phyloP scores from a whole-genome alignment of 1,140 invertebrate genomes.

The Bombus superbus region DNA sequence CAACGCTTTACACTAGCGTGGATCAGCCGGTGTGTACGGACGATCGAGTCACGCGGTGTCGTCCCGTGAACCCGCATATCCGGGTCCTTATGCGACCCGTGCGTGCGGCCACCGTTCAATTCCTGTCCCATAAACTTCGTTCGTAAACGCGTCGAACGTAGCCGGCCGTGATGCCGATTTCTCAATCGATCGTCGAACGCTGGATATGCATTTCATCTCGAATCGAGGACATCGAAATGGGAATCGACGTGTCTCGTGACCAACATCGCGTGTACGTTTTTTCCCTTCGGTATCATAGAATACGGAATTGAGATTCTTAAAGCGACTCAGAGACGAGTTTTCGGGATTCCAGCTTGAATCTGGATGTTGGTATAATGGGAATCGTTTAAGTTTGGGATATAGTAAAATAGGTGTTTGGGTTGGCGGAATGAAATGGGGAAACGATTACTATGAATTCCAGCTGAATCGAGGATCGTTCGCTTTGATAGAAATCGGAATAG shows the following conservation, averaged over 20 bases:
- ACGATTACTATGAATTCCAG: not conserved
- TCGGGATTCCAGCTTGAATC: not conserved
- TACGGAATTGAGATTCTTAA: not conserved
- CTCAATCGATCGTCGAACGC: not conserved
- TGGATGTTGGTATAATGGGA: not conserved
- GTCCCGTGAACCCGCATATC: slow-evolving; percentile 49
- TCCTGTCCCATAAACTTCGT: slow-evolving; percentile 46
- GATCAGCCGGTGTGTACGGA: slow-evolving; percentile 51
- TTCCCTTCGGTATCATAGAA: not conserved
- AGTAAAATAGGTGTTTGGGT: not conserved
- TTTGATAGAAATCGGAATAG: not conserved
- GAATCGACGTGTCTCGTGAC: not conserved
- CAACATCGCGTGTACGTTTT: not conserved
- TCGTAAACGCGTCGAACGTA: slow-evolving; percentile 13
- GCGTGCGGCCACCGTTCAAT: slow-evolving; percentile 14
- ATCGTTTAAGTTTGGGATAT: not conserved
- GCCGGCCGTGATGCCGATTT: slow-evolving; percentile 11
- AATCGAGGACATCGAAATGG: not conserved
- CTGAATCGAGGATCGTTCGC: not conserved
- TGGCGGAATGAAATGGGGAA: not conserved
- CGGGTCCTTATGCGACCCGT: slow-evolving; percentile 22
- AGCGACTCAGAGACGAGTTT: not conserved
- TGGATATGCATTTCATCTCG: not conserved
- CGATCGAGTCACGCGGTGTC: slow-evolving; percentile 39
- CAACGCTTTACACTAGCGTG: slow-evolving; percentile 46